phyloP scores from a whole-genome alignment of 2,113 vertebrate species.

The Oophaga pumilio region DNA sequence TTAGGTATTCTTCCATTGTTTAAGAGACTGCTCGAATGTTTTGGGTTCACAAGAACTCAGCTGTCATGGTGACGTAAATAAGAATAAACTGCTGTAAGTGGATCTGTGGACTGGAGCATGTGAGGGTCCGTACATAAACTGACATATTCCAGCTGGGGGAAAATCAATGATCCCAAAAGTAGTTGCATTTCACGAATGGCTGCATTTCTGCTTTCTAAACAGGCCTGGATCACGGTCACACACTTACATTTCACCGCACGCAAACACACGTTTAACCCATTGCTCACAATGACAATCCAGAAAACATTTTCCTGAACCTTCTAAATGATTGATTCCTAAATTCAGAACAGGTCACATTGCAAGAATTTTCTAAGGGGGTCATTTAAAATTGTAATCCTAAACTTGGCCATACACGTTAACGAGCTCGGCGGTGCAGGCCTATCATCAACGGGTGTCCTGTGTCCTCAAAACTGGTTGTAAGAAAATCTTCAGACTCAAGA shows the following conservation, averaged over 20 bases:
- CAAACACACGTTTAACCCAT: slow-evolving; percentile 25
- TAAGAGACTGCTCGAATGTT: background rate
- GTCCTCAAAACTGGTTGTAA: no score
- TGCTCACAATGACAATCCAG: background rate
- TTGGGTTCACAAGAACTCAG: background rate
- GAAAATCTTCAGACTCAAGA: no score
- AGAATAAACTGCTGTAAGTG: background rate
- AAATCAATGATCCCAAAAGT: slow-evolving; percentile 43
- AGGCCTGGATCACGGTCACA: slow-evolving; percentile 22
- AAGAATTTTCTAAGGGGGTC: no score
- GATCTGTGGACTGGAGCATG: background rate
- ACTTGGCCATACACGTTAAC: no score
- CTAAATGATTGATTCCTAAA: background rate
- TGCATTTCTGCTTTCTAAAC: slow-evolving; percentile 52
- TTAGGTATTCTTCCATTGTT: background rate
- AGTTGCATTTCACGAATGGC: slow-evolving; percentile 54
- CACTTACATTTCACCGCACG: slow-evolving; percentile 28
- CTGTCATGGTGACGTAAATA: background rate
- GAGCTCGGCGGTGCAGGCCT: no score
- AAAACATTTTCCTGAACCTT: background rate
- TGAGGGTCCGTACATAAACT: background rate
- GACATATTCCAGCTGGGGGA: slow-evolving; percentile 19
- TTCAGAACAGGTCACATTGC: no score
- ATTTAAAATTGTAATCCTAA: no score
- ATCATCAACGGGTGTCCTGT: no score